A percentile compares a stretch with the other conserved stretches of the same genome.
Evolutionary conservation across 2,113 vertebrate genomes (phyloP).

Genomic region (Naja naja): DNA sequence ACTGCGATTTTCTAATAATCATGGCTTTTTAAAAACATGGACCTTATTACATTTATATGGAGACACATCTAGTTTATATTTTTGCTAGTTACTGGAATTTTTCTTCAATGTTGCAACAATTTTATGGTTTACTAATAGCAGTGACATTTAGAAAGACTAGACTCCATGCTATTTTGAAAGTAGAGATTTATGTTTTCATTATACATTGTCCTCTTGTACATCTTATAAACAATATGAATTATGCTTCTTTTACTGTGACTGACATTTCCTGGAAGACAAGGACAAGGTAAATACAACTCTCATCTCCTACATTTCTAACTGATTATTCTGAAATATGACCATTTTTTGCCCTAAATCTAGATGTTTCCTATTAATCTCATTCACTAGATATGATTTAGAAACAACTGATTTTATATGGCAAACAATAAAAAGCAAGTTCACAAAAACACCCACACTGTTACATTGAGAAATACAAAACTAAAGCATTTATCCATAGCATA

Average conservation of each 20-base stretch:
- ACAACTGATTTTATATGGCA: conserved; percentile 59
- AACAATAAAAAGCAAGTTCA: conserved; percentile 64
- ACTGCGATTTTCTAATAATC: background rate
- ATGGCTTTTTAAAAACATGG: conserved; percentile 3
- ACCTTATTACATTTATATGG: conserved; percentile 8
- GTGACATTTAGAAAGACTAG: conserved; percentile 20
- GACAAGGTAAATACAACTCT: conserved; percentile 49
- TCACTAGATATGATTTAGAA: conserved; percentile 56
- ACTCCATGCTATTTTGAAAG: conserved; percentile 6
- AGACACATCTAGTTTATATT: conserved; percentile 21
- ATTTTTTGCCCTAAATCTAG: conserved; percentile 63
- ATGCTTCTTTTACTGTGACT: conserved; percentile 29
- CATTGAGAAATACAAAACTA: conserved; percentile 53
- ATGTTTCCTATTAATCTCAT: conserved; percentile 56
- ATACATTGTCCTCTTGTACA: conserved; percentile 27
- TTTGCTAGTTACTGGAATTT: background rate
- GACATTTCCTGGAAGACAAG: conserved; percentile 49
- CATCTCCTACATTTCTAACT: conserved; percentile 42
- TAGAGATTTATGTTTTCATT: conserved; percentile 38
- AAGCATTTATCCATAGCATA: background rate
- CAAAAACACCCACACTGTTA: conserved; percentile 49
- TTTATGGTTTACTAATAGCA: conserved; percentile 16
- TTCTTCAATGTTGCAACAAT: conserved; percentile 19
- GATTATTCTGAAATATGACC: conserved; percentile 47
- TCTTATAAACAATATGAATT: conserved; percentile 49